Evolutionary conservation across 2,113 vertebrate species (phyloP), one percentile per base, ranked within the genome.

Genomic region (Damaliscus lunatus): DNA sequence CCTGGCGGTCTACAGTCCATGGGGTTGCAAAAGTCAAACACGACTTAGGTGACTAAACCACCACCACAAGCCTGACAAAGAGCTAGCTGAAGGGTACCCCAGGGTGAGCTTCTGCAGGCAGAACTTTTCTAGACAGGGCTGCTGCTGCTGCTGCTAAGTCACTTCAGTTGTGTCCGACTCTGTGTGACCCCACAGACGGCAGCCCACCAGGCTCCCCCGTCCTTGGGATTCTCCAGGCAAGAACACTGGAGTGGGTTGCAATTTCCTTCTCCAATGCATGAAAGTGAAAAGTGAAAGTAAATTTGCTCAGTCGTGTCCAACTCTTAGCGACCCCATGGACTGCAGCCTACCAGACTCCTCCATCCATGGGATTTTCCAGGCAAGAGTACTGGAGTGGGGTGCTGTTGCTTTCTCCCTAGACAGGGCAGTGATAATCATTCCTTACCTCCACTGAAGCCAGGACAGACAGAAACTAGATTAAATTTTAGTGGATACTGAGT

Each of bases 291-390:
- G 23, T 57, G 55, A 23, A 57, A 57, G 57, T 59, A 25, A 59
- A 59, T 10, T 59, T 4, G 0, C 55, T 9, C 9, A 25, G 23
- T 57, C 9, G 0, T 57, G 55, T 57, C 55, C 23, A 5, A 2
- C 57, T 57, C 23, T 57, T 27, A 27, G 57, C 1, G 1, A 57
- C 57, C 23, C 57, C 57, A 57, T 57, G 57, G 57, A 57, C 57
- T 57, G 57, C 9, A 27, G 57, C 57, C 57, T 5, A 57, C 57
- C 9, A 4, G 57, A 0, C 9, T 57, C 57, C 57, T 57, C 57
- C 57, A 11, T 57, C 57, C 57, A 57, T 57, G 57, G 23, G 3
- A 27, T 59, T 27, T 59, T 59, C 57, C 25, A 59, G 1, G 57
- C 25, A 27, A 59, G 25, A 59, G 25, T 27, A 27, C 57, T 27